Evolutionary conservation across 2,797 vertebrate genomes (phyloP).

Genomic region (Xenentodon cancila): DNA sequence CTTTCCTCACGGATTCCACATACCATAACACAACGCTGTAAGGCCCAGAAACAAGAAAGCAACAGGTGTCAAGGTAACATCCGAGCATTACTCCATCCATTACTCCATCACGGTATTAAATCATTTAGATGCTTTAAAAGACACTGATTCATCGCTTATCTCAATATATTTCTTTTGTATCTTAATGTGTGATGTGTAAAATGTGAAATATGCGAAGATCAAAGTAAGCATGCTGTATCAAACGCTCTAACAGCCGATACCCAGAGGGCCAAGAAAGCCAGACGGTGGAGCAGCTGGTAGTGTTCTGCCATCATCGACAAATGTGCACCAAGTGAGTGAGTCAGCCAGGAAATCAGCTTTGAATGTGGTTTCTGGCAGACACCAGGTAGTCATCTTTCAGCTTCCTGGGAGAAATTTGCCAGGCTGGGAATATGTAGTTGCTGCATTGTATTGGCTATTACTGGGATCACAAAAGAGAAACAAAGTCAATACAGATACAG

Average conservation of each 20-base stretch:
- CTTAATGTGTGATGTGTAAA: slow-evolving; percentile 12
- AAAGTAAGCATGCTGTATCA: slow-evolving; percentile 11
- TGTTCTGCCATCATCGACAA: slow-evolving; percentile 34
- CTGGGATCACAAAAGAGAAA: slow-evolving; percentile 4
- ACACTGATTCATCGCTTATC: neutral
- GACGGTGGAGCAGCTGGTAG: slow-evolving; percentile 23
- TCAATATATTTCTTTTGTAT: slow-evolving; percentile 2
- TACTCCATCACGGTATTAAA: no score
- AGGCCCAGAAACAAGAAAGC: slow-evolving; percentile 4
- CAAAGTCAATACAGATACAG: slow-evolving; percentile 6
- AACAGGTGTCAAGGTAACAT: slow-evolving; percentile 9
- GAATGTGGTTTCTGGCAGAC: slow-evolving; percentile 33
- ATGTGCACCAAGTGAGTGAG: slow-evolving; percentile 26
- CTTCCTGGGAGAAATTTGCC: slow-evolving; percentile 22
- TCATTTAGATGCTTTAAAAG: slow-evolving; percentile 2
- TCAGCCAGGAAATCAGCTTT: slow-evolving; percentile 31
- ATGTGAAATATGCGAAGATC: slow-evolving; percentile 1
- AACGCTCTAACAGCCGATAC: slow-evolving; percentile 17
- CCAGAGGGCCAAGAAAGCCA: slow-evolving; percentile 22
- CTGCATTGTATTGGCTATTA: slow-evolving; percentile 2
- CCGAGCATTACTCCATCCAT: neutral
- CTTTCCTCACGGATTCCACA: slow-evolving; percentile 1
- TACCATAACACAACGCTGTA: slow-evolving; percentile 4
- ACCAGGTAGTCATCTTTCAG: slow-evolving; percentile 31
- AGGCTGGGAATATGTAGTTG: slow-evolving; percentile 1